A percentile compares a stretch with the other conserved stretches of the same genome.
Evolutionary conservation across 30 jellyfish, hydroid and myxozoan genomes (phyloP).

Genomic region (Mastigias papua): DNA sequence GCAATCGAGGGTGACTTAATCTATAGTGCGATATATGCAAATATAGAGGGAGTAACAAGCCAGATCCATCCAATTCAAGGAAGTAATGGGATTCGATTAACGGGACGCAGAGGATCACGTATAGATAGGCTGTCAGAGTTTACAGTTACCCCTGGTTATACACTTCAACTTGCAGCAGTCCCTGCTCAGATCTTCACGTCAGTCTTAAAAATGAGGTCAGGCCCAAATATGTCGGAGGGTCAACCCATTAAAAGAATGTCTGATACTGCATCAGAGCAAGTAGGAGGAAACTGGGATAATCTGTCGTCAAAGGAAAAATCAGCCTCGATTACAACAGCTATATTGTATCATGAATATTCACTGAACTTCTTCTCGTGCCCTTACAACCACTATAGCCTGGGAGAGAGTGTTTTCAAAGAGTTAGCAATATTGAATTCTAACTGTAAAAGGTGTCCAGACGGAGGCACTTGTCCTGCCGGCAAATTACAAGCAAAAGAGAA

Average conservation of each 20-base stretch:
- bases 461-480: constrained; percentile 35
- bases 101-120: neutral
- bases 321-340: neutral
- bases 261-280: neutral
- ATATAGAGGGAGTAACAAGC: neutral
- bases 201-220: too few species aligned
- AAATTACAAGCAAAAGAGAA: constrained; percentile 16
- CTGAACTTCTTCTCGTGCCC: constrained; percentile 4
- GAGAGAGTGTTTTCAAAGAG: constrained; percentile 10
- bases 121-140: constrained; percentile 12
- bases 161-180: neutral
- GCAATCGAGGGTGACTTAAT: constrained; percentile 33
- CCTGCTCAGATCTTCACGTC: neutral
- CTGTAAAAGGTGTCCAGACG: constrained; percentile 41
- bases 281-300: neutral
- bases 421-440: constrained; percentile 3
- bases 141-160: constrained; percentile 16
- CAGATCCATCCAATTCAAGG: constrained; percentile 11
- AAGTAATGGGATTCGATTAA: neutral
- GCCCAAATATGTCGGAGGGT: too few species aligned
- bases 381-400: constrained; percentile 30
- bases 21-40: constrained; percentile 3
- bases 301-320: neutral
- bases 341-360: neutral
- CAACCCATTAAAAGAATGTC: neutral